Percentiles rank a stretch among this genome's conserved stretches.
phyloP scores from a whole-genome alignment of 2,888 invertebrate genomes.

The Autographa gamma region DNA sequence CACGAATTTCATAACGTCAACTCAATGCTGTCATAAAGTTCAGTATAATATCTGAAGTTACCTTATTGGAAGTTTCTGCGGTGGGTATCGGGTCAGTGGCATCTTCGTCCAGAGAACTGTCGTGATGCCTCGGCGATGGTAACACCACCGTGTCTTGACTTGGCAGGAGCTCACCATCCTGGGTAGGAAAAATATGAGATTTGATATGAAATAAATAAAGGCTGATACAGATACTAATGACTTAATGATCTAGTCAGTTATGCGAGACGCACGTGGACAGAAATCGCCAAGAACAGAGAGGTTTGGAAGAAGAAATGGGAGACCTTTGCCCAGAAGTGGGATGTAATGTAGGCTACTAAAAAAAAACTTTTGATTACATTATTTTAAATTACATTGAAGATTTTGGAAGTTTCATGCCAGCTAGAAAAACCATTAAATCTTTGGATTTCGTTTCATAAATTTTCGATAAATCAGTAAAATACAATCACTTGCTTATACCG shows the following conservation, averaged over 20 bases:
- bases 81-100: slow-evolving; percentile 82
- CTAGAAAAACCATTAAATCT: too few species aligned
- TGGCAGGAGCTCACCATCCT: slow-evolving; percentile 82
- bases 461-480: neutral
- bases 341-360: too few species aligned
- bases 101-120: slow-evolving; percentile 77
- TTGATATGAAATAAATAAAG: too few species aligned
- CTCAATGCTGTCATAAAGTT: neutral
- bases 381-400: too few species aligned
- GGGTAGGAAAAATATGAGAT: neutral
- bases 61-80: slow-evolving; percentile 80
- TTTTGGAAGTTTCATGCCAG: too few species aligned
- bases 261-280: too few species aligned
- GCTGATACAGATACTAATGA: too few species aligned
- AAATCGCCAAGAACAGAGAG: too few species aligned
- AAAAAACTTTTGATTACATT: too few species aligned
- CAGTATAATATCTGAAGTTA: slow-evolving; percentile 41
- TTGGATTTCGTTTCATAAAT: neutral
- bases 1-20: neutral
- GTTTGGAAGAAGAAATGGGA: too few species aligned
- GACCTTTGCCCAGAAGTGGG: too few species aligned
- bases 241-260: too few species aligned
- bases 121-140: slow-evolving; percentile 78
- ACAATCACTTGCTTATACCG: slow-evolving; percentile 29
- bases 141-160: slow-evolving; percentile 84